phyloP scores from a whole-genome alignment of 2,888 invertebrate genomes.

The Ethmia dodecea region DNA sequence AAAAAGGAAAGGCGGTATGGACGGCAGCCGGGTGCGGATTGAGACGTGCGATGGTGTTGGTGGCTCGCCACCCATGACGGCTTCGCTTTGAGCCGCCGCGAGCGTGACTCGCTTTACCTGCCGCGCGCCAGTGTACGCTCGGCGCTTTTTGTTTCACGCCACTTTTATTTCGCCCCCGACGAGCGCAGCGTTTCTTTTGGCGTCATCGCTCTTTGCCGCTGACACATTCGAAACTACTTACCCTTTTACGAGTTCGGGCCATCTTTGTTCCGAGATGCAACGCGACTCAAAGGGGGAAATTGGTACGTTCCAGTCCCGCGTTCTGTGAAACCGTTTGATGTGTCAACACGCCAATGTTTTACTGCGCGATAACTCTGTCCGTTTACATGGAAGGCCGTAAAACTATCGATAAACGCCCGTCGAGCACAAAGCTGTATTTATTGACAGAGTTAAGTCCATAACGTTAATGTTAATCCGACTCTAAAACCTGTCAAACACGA shows the following conservation, averaged over 20 bases:
- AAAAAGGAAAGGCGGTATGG: conserved; percentile 74
- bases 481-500: conserved; percentile 74
- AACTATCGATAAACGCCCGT: conserved; percentile 33
- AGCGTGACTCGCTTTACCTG: conserved; percentile 40
- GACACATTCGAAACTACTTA: conserved; percentile 69
- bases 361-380: conserved; percentile 12
- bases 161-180: conserved; percentile 71
- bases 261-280: conserved; percentile 57
- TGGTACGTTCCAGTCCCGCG: conserved; percentile 50
- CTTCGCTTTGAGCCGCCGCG: conserved; percentile 56
- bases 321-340: conserved; percentile 56
- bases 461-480: conserved; percentile 72
- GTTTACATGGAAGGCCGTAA: conserved; percentile 32
- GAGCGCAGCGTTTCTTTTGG: conserved; percentile 44
- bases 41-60: conserved; percentile 76
- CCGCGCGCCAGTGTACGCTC: conserved; percentile 25
- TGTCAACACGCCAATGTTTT: conserved; percentile 36
- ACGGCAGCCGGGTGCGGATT: conserved; percentile 73
- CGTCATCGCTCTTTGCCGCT: conserved; percentile 58
- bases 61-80: conserved; percentile 76
- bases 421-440: conserved; percentile 35
- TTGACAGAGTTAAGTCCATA: conserved; percentile 62
- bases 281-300: conserved; percentile 58
- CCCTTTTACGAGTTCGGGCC: conserved; percentile 61
- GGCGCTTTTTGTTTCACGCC: conserved; percentile 66